Conservation (phyloP, 1,140 invertebrate species). For the Ceratina calcarata region DNA sequence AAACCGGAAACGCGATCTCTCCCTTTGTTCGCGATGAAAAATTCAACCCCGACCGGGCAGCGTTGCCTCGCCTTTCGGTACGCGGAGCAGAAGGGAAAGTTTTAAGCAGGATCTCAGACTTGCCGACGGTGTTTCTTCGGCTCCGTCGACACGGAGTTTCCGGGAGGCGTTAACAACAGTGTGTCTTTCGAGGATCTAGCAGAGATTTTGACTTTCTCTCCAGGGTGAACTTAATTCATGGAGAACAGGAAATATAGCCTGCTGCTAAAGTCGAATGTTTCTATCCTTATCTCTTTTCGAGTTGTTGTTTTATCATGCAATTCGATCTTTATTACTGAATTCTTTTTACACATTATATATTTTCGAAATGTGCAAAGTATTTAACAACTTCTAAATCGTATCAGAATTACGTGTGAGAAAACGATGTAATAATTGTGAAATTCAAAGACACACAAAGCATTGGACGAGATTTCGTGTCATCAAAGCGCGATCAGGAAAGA, state of each 20-base stretch:
- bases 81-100: conserved; percentile 2
- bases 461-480: neutral
- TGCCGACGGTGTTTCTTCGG: neutral
- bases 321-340: no score
- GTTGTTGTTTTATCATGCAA: neutral
- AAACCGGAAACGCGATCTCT: no score
- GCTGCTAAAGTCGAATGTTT: neutral
- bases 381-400: no score
- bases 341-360: neutral
- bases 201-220: neutral
- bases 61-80: neutral
- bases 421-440: no score
- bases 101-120: conserved; percentile 33
- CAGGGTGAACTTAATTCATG: neutral
- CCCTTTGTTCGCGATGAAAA: conserved; percentile 1
- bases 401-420: no score
- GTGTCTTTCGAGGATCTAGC: neutral
- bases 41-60: neutral
- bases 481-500: conserved; percentile 8
- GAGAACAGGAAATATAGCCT: neutral
- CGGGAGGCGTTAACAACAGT: conserved; percentile 12
- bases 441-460: neutral
- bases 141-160: neutral
- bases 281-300: neutral
- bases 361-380: no score